A percentile compares a stretch with the other conserved stretches of the same genome.
Evolutionary conservation across 2,797 vertebrate species (phyloP).

Genomic region (Dermochelys coriacea): DNA sequence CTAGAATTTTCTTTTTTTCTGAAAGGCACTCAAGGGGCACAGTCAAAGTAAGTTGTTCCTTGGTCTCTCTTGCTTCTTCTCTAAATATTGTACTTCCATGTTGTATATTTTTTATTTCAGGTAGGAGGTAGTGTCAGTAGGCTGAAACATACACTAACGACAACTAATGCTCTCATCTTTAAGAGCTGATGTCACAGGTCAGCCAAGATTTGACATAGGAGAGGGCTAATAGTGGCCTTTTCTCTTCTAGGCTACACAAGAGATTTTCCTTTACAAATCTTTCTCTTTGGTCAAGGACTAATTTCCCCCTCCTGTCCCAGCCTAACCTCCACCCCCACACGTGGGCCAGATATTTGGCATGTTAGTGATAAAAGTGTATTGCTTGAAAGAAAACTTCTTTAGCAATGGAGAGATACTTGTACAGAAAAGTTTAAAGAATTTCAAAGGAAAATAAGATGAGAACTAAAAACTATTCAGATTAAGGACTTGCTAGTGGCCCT

Average conservation of each 20-base stretch:
- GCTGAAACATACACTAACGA: background rate
- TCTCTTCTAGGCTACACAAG: constrained; percentile 22
- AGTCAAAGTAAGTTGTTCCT: background rate
- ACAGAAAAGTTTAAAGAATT: background rate
- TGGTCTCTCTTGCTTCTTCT: background rate
- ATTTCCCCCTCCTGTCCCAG: background rate
- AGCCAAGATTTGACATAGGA: constrained; percentile 10
- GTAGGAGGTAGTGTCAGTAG: background rate
- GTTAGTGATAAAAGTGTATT: constrained; percentile 7
- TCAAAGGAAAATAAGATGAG: background rate
- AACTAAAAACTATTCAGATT: background rate
- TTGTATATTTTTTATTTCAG: background rate
- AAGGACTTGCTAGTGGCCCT: background rate
- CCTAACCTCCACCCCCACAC: background rate
- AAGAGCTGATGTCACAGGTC: background rate
- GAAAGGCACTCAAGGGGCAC: background rate
- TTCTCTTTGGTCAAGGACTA: background rate
- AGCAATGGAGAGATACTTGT: background rate
- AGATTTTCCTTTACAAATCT: constrained; percentile 11
- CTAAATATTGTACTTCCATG: background rate
- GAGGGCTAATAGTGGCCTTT: background rate
- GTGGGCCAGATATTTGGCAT: background rate
- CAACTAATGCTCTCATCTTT: background rate
- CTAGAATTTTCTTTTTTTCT: background rate
- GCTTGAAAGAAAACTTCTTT: constrained; percentile 13